Percentiles rank a stretch among this genome's conserved stretches.
These are phyloP conservation scores for Odontocerum albicorne DNA, from an alignment of 2,888 invertebrate species.

Conservation along the genomic window DNA sequence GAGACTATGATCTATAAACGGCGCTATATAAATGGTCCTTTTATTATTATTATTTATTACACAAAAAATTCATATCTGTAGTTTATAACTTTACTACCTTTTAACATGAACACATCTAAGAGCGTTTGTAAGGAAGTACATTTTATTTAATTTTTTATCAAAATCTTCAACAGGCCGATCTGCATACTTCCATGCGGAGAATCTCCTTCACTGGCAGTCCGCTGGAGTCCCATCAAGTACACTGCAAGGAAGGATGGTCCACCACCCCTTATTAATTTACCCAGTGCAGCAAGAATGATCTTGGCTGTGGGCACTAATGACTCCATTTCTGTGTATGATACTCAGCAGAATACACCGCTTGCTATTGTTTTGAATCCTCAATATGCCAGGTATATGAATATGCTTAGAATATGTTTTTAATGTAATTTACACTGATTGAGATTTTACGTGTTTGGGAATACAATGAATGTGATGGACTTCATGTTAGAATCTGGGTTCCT, in stretches of 20 bases:
- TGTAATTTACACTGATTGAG: no score
- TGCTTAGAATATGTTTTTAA: neutral
- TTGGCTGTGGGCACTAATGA: slow-evolving; percentile 91
- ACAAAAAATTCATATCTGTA: no score
- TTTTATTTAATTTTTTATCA: no score
- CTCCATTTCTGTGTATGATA: slow-evolving; percentile 84
- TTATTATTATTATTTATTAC: no score
- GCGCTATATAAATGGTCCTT: no score
- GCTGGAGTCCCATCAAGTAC: slow-evolving; percentile 79
- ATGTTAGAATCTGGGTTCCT: no score
- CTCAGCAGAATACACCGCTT: slow-evolving; percentile 80
- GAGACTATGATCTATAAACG: no score
- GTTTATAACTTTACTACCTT: no score
- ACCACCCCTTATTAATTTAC: slow-evolving; percentile 59
- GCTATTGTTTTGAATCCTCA: slow-evolving; percentile 82
- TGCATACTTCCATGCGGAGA: slow-evolving; percentile 76
- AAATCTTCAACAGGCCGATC: slow-evolving; percentile 80
- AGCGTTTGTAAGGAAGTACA: no score
- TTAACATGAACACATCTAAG: no score
- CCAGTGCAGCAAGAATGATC: slow-evolving; percentile 83
- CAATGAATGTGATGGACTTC: no score
- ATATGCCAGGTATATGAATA: slow-evolving; percentile 65
- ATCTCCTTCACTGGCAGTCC: slow-evolving; percentile 80
- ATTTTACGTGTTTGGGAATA: no score
- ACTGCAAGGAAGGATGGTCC: slow-evolving; percentile 60